Evolutionary conservation across 2,888 invertebrate genomes (phyloP), one percentile per base, ranked within the genome.

Genomic region (Pegoplata infirma): DNA sequence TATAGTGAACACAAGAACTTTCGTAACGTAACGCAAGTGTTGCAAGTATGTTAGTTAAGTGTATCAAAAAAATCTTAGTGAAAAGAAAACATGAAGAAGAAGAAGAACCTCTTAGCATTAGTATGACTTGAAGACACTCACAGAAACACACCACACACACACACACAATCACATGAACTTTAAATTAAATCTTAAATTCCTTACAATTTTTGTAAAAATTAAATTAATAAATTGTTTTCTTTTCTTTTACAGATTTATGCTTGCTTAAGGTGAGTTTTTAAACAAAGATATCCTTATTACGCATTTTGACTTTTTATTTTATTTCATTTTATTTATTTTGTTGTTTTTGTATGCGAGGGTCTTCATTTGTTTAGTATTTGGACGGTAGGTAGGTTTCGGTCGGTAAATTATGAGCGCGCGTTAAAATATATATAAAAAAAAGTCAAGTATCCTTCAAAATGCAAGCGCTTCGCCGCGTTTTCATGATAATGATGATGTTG

Each of bases 381-480:
- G 51, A 23, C 21, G 51, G 28, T 23, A 69, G 51, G 28, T 23
- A 69, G 74, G 78, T 59, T 77, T 68, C 61, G 66, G 47, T 67
- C 61, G 66, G 44, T 79, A 71, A 67, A 79, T 79, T 79, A 79
- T 79, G 75, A 74, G 28, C 47, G 71, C 75, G 79, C 75, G 79
- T 79, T 79, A 75, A 79, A 76, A 67, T 46, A 61, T 32, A 58
- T 28, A 36, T 19, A 19, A 12, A 51, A 28, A 44, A 63, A 58
- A 51, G 51, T 79, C 71, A 79, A 79, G 79, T 56, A 47, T 71
- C 10, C 79, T 79, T 71, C 44, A 79, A 63, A 75, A 75, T 79
- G 79, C 79, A 79, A 79, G 49, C 79, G 79, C 79, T 79, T 79
- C 79, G 75, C 75, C 79, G 79, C 71, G 79, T 75, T 79, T 79